A percentile compares a stretch with the other conserved stretches of the same genome.
Conservation (phyloP, 2,113 vertebrate genomes). For the Clarias batrachus region DNA sequence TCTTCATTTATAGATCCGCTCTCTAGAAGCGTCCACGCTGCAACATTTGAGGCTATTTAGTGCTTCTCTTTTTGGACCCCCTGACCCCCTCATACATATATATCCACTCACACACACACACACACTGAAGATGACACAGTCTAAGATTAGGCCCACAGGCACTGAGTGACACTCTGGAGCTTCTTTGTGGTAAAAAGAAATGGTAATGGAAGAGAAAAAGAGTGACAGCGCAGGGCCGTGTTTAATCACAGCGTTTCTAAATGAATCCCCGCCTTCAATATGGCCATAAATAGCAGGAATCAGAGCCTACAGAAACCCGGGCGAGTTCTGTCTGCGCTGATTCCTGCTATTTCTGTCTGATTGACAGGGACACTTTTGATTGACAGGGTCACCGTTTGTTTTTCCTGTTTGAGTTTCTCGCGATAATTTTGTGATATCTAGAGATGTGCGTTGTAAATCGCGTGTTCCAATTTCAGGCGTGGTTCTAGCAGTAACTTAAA, state of each 20-base stretch:
- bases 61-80: slow-evolving; percentile 32
- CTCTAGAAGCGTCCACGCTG: slow-evolving; percentile 71
- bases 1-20: slow-evolving; percentile 87
- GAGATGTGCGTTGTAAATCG: background rate
- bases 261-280: slow-evolving; percentile 37
- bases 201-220: slow-evolving; percentile 1
- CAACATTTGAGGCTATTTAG: slow-evolving; percentile 63
- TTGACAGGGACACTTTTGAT: background rate
- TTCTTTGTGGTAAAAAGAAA: slow-evolving; percentile 24
- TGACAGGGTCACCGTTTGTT: background rate
- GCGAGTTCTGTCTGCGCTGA: background rate
- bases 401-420: background rate
- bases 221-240: slow-evolving; percentile 34
- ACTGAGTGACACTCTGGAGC: slow-evolving; percentile 34
- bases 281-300: too few species aligned
- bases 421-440: background rate
- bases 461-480: background rate
- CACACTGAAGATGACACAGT: slow-evolving; percentile 14
- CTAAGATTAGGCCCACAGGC: slow-evolving; percentile 41
- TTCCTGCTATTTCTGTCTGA: slow-evolving; percentile 35
- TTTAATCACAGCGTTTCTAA: slow-evolving; percentile 46
- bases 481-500: background rate
- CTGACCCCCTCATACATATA: slow-evolving; percentile 26
- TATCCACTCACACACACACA: background rate
- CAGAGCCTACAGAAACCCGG: slow-evolving; percentile 24